phyloP scores from a whole-genome alignment of 2,113 vertebrate genomes.

The Albula glossodonta region DNA sequence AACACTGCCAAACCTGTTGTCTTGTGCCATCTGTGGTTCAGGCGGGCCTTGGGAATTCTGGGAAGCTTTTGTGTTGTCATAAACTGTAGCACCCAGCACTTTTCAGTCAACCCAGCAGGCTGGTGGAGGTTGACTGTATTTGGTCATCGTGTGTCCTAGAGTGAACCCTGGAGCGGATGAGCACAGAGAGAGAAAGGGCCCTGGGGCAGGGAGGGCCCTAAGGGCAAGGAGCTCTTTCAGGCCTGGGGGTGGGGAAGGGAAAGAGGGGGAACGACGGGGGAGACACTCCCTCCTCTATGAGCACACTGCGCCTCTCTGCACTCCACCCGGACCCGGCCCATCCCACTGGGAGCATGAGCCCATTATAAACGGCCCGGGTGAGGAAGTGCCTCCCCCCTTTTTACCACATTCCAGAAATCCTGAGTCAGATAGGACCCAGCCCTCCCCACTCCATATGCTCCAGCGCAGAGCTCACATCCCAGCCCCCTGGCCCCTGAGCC shows the following conservation, averaged over 20 bases:
- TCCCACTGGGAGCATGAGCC: conserved; percentile 57
- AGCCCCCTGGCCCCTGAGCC: conserved; percentile 18
- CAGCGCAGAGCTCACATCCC: background rate
- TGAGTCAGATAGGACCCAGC: conserved; percentile 57
- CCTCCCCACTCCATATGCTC: conserved; percentile 13
- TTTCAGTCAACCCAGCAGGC: background rate
- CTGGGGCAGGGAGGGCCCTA: background rate
- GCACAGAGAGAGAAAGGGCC: background rate
- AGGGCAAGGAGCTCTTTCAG: too few species aligned
- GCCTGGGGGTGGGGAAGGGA: too few species aligned
- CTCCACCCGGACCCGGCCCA: conserved; percentile 55
- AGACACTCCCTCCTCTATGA: background rate
- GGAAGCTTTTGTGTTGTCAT: background rate
- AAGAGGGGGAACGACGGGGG: too few species aligned
- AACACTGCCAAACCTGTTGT: background rate
- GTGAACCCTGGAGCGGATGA: background rate
- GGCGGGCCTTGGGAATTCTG: background rate
- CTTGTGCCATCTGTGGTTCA: background rate
- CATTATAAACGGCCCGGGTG: conserved; percentile 51
- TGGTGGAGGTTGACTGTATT: background rate
- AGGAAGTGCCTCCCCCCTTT: conserved; percentile 51
- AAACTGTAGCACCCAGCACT: background rate
- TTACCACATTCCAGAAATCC: conserved; percentile 53
- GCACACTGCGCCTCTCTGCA: conserved; percentile 27
- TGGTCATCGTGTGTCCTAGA: background rate